phyloP scores from a whole-genome alignment of 2,797 vertebrate species.

The Enoplosus armatus region DNA sequence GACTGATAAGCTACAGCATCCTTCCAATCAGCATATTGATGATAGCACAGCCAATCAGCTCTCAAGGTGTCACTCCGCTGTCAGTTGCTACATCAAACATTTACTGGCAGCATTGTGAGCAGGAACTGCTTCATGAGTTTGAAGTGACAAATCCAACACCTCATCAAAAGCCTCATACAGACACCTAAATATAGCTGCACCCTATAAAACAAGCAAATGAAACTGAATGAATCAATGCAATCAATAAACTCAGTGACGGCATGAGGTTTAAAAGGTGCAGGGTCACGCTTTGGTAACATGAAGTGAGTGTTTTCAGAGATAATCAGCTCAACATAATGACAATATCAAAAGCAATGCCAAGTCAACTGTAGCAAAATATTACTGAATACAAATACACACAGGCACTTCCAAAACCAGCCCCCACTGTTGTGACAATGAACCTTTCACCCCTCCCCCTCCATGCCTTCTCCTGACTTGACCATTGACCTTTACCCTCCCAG shows the following conservation, averaged over 20 bases:
- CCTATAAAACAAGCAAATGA: neutral
- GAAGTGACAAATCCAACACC: neutral
- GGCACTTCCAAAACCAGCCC: constrained; percentile 1
- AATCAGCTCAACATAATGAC: neutral
- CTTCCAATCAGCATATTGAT: neutral
- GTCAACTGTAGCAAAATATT: neutral
- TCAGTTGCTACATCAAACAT: neutral
- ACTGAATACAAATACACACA: constrained; percentile 1
- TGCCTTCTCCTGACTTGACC: constrained; percentile 59
- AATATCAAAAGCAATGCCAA: neutral
- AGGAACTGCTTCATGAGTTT: neutral
- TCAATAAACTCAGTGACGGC: constrained; percentile 4
- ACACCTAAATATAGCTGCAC: neutral
- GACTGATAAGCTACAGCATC: neutral
- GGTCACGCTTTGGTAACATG: neutral
- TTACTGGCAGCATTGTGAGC: neutral
- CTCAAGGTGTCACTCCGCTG: too few relatives aligned
- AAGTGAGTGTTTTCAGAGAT: neutral
- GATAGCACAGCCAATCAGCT: neutral
- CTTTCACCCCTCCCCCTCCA: constrained; percentile 31
- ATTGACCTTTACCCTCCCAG: constrained; percentile 57
- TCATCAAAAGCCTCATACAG: constrained; percentile 1
- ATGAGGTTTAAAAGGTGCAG: neutral
- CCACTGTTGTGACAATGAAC: constrained; percentile 38
- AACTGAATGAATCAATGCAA: neutral